Evolutionary conservation across 2,797 vertebrate species (phyloP), one percentile per base, ranked within the genome.

Genomic region (Acanthiza pusilla): DNA sequence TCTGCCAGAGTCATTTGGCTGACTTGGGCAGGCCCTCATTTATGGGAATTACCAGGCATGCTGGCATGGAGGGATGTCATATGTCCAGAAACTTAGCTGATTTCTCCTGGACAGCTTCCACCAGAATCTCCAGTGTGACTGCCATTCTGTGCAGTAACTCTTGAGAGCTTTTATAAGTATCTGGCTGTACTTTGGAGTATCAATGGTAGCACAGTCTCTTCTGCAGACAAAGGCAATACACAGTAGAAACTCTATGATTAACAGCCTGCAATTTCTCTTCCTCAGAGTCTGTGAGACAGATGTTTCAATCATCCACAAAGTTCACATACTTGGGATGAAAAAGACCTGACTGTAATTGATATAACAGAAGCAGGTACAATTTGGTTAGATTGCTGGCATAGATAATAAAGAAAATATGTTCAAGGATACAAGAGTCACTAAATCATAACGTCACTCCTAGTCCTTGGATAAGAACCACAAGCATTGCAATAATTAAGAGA

Each of bases 51-150:
- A 86, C 70, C 62, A 90, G 65, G 61, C 86, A 90, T 77, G 50
- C 54, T 90, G 86, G 73, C 88, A 86, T n/a, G 71, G 47, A 86
- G 15, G 42, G 34, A 71, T 1, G 0, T 36, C 75, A 9, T 57
- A 72, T 26, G 54, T 81, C 68, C 92, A 80, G 70, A 94, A 93
- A 71, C n/a, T 63, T 68, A 55, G 7, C 9, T 71, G 92, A 88
- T 93, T 95, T 93, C 88, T 93, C 72, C 82, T 89, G 91, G 82
- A 88, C 45, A 74, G 48, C n/a, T 89, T 91, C 82, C 93, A 80
- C 4, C 60, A 85, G 54, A 89, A 85, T 62, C 63, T 79, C 82
- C 88, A 85, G 25, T 51, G 72, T 38, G 75, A 83, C 65, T 77
- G 76, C 32, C 63, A 74, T 71, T 96, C 82, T 83, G 27, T 53